Base-by-base conservation (phyloP, 2,888 invertebrate species). In the Patella ulyssiponensis region DNA sequence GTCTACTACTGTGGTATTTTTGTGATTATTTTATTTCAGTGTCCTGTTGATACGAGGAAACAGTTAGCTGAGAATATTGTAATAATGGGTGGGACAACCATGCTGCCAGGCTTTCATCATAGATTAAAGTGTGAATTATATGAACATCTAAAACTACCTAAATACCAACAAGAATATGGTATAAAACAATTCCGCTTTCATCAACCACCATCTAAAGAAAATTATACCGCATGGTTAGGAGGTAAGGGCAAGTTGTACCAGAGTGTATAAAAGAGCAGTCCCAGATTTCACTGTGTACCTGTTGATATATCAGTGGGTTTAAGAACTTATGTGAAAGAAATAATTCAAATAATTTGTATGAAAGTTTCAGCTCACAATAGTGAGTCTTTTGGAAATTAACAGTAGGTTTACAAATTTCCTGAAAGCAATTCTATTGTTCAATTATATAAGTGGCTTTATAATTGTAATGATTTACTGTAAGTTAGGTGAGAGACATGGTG, bases 161-260 rank as follows among this genome's bases (percentile, higher is more conserved):
- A 81, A 71, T 91, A 91, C 85, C 76, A 93, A 83, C 93, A 93
- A 0, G 93, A 93, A 81, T 92, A 96, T 69, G 94, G 94, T 82
- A 89, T 95, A 33, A 93, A 93, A 77, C 93, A 92, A 51, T 95
- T 98, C 90, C 95, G 95, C 92, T 96, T 98, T 91, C 97, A 97
- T 92, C 92, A 92, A 3, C 93, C 95, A 58, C 96, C 97, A 20
- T 94, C 95, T 54, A 95, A 95, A 90, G 94, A 94, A 77, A 98
- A 97, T 93, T 95, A 95, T 88, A 94, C 94, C 15, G 95, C 96
- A 64, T 98, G 98, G 98, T 92, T 96, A 52, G 98, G 98, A 91
- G 95, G 95, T 93, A 90, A 89, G 81, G 3, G 11, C 5, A 64
- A 20, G 3, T 20, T 64, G 11, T 44, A 44, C 44, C 7, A 44